Evolutionary conservation across 2,797 vertebrate genomes (phyloP).

Genomic region (Alosa sapidissima): DNA sequence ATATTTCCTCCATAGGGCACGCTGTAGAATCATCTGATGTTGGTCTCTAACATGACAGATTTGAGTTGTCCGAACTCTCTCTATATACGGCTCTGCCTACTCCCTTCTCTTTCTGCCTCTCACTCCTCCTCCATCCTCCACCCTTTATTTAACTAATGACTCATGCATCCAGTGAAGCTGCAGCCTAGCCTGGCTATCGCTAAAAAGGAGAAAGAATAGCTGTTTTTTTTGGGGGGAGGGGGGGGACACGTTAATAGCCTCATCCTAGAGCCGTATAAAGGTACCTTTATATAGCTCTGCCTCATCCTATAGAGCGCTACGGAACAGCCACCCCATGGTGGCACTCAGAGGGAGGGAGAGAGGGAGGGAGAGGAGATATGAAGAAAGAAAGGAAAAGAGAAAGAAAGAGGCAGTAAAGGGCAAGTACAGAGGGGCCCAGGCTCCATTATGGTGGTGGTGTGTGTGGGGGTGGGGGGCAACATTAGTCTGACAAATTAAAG

Average conservation of each 20-base stretch:
- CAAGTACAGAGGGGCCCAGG: neutral
- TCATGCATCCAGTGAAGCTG: neutral
- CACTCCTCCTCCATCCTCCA: too few species aligned
- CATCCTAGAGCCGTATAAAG: too few species aligned
- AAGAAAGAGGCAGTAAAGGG: neutral
- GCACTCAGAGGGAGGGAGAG: neutral
- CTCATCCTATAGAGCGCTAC: neutral
- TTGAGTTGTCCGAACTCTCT: too few species aligned
- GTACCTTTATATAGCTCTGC: too few species aligned
- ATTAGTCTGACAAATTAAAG: constrained; percentile 60
- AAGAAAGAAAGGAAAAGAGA: neutral
- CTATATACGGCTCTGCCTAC: too few species aligned
- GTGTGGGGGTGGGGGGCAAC: constrained; percentile 23
- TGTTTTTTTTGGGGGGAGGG: neutral
- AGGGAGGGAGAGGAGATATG: neutral
- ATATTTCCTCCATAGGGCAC: too few species aligned
- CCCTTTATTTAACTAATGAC: too few species aligned
- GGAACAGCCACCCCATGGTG: neutral
- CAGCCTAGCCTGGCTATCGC: neutral
- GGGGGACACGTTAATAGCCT: neutral
- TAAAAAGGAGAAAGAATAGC: neutral
- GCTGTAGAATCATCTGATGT: too few species aligned
- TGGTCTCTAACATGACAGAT: too few species aligned
- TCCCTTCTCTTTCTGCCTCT: too few species aligned
- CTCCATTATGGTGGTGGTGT: neutral